Percentiles rank a stretch among this genome's conserved stretches.
Conservation (phyloP, 2,888 invertebrate genomes). For the Drosophila paranaensis region DNA sequence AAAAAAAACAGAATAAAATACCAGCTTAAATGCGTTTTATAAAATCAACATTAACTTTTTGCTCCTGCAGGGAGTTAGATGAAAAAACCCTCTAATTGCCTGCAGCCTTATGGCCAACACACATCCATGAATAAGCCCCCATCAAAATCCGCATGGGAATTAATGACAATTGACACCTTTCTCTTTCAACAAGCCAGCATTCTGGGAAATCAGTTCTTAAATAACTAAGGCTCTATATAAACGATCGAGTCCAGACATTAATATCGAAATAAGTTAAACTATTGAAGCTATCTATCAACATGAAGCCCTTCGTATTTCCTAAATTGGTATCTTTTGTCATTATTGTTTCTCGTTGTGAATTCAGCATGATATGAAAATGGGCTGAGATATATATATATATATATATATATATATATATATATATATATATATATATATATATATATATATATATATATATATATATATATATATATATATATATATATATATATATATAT, state of each 20-base stretch:
- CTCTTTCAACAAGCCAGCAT: too few species aligned
- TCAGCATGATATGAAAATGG: background rate
- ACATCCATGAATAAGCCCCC: background rate
- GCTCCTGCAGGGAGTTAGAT: background rate
- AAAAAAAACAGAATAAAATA: background rate
- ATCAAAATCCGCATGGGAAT: too few species aligned
- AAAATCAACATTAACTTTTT: background rate
- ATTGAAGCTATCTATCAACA: too few species aligned
- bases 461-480: too few species aligned
- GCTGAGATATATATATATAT: too few species aligned
- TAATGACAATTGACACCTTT: too few species aligned
- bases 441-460: too few species aligned
- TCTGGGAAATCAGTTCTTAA: background rate
- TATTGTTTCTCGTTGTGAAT: background rate
- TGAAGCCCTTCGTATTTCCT: background rate
- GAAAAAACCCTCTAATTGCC: constrained; percentile 57
- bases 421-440: too few species aligned
- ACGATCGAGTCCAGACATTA: background rate
- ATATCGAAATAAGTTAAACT: too few species aligned
- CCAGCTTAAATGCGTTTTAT: background rate
- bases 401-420: too few species aligned
- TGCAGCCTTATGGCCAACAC: constrained; percentile 24
- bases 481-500: too few species aligned
- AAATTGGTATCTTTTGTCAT: background rate
- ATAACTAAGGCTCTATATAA: background rate